Base-by-base conservation (phyloP, 2,888 invertebrate genomes). In the Dioctria rufipes region DNA sequence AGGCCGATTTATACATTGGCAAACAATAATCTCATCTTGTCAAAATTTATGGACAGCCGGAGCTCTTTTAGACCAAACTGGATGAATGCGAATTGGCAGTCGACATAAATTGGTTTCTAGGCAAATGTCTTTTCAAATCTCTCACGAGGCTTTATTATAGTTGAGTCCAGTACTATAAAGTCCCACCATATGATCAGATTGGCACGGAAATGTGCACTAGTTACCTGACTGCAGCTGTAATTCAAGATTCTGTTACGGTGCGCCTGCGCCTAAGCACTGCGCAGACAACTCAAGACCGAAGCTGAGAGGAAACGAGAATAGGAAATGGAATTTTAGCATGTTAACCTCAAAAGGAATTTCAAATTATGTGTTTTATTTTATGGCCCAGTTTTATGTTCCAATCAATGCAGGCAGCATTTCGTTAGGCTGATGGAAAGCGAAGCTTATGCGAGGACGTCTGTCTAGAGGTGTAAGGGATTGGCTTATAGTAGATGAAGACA, bases 291-390 rank as follows among this genome's bases (percentile, higher is more conserved):
- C 40, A 39, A 40, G 73, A 58, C 42, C 37, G 40, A 73, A 58
- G 54, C 54, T n/a, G 73, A 73, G 73, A 73, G 73, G 73, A 73
- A 73, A 73, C 73, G 73, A 40, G 73, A 73, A 73, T 73, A 73
- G 73, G 73, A 73, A 73, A 73, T 73, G 73, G 73, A 73, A 73
- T 73, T 73, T 73, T 54, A 40, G 58, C 58, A 73, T 73, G 58
- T 73, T 73, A 73, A 73, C 73, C 73, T 73, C 73, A 73, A 54
- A 73, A 54, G 73, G 73, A 73, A 73, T 73, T 73, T 58, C 39
- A 73, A 54, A 73, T 58, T 73, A 54, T 73, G 73, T 73, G 63
- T 77, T 77, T 77, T 61, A 77, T 61, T 77, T 77, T 77, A 77
- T 77, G 63, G 46, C 77, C 77, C 49, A 77, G 63, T 77, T 77